Conservation (phyloP, 1,140 invertebrate genomes). For the Drosophila kohkoa region DNA sequence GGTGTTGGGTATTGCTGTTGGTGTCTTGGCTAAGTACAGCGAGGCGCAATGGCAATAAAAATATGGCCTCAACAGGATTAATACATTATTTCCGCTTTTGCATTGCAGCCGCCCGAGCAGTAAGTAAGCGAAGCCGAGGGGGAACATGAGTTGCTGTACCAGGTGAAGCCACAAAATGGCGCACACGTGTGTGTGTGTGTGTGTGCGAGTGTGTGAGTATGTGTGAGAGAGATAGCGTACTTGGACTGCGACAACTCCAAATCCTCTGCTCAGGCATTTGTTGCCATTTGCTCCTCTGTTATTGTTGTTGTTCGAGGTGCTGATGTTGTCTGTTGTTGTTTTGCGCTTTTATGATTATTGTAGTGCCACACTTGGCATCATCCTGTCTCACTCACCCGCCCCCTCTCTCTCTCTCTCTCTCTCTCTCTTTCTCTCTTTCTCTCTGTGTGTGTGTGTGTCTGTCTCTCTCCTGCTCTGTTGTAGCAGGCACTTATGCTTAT, state of each 20-base stretch:
- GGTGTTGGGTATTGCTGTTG: neutral
- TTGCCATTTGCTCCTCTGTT: conserved; percentile 38
- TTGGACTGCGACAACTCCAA: conserved; percentile 52
- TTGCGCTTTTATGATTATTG: conserved; percentile 82
- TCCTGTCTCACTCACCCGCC: conserved; percentile 26
- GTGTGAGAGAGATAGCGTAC: neutral
- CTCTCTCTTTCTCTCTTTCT: neutral
- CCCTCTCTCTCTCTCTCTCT: neutral
- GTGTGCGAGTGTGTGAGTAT: neutral
- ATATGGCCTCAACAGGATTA: conserved; percentile 84
- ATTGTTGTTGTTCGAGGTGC: conserved; percentile 27
- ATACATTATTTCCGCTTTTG: conserved; percentile 79
- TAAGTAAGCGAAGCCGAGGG: conserved; percentile 4
- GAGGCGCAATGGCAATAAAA: conserved; percentile 76
- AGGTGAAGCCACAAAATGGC: conserved; percentile 41
- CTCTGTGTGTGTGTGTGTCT: conserved; percentile 18
- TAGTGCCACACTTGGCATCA: conserved; percentile 64
- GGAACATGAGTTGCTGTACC: neutral
- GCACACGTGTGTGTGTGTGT: conserved; percentile 19
- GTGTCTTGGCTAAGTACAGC: conserved; percentile 31
- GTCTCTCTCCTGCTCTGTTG: conserved; percentile 7
- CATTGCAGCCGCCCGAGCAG: conserved; percentile 22
- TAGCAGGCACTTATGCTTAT: conserved; percentile 72
- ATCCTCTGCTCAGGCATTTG: conserved; percentile 53
- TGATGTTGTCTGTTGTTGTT: conserved; percentile 60